phyloP scores from a whole-genome alignment of 2,888 invertebrate species.

The Oscheius sp. region DNA sequence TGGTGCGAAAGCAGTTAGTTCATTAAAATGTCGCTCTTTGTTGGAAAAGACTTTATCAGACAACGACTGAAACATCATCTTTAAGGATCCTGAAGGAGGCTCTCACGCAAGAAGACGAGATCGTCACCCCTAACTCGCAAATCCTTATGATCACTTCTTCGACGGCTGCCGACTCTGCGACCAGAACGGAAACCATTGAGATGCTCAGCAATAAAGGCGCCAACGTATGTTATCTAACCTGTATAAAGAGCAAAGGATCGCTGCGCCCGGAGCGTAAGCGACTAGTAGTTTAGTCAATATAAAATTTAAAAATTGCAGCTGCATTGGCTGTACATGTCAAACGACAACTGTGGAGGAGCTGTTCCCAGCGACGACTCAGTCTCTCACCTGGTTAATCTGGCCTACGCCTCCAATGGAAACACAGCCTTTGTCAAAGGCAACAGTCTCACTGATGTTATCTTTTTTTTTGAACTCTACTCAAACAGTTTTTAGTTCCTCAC shows the following conservation, averaged over 20 bases:
- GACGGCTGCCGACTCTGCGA: slow-evolving; percentile 40
- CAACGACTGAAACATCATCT: neutral
- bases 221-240: slow-evolving; percentile 26
- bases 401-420: slow-evolving; percentile 58
- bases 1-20: no score
- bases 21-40: no score
- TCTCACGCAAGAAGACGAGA: slow-evolving; percentile 30
- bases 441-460: neutral
- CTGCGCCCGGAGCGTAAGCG: no score
- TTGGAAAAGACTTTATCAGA: no score
- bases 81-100: slow-evolving; percentile 1
- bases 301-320: slow-evolving; percentile 38
- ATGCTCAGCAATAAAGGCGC: slow-evolving; percentile 43
- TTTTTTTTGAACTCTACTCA: neutral
- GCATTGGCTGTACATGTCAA: slow-evolving; percentile 48
- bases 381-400: slow-evolving; percentile 46
- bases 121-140: slow-evolving; percentile 48
- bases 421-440: slow-evolving; percentile 40
- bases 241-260: no score
- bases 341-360: slow-evolving; percentile 40
- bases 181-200: slow-evolving; percentile 38
- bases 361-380: slow-evolving; percentile 40
- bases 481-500: slow-evolving; percentile 40
- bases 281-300: no score
- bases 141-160: slow-evolving; percentile 51